Base-by-base conservation (phyloP, 2,888 invertebrate genomes). In the Anoplius nigerrimus region DNA sequence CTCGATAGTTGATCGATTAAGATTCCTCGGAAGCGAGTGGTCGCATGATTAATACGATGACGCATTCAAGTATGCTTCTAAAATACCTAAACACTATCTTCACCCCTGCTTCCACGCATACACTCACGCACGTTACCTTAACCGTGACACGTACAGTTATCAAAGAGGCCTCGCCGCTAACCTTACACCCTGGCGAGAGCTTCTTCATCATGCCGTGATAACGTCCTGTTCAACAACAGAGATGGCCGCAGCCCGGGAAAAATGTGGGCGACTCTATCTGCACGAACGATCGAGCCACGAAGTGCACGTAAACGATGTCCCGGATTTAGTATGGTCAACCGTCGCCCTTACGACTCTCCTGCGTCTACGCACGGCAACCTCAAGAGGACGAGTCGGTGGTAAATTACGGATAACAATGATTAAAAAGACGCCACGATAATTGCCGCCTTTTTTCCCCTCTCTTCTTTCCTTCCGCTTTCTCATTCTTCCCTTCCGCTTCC, bases 341-440 rank as follows among this genome's bases (percentile, higher is more conserved):
- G 67, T 63, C 56, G 43, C 34, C 15, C 16, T n/a, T n/a, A n/a
- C 34, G 34, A 1, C 11, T 34, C n/a, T 18, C 16, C 13, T 34
- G 16, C 24, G 24, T 42, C 51, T 58, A 61, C 74, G 59, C 71
- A 56, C 59, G 63, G 57, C 51, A 68, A 42, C 46, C 20, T 24
- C 8, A 63, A 52, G 72, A 66, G 70, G 20, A 53, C 24, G 66
- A 27, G 57, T n/a, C 57, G 27, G 45, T 55, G 27, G 20, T 61
- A 34, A 34, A 11, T 34, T 34, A 34, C 34, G 60, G 76, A 65
- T 74, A 79, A 76, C 69, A 66, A 69, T 76, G 74, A 79, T 79
- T 78, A 78, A 79, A 66, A 69, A 73, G 34, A 34, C 34, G 34
- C 34, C 34, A 6, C 34, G 6, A 34, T 34, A 34, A 34, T 11